Percentiles rank a stretch among this genome's conserved stretches.
phyloP scores from a whole-genome alignment of 2,797 vertebrate species.

The Otus scops region DNA sequence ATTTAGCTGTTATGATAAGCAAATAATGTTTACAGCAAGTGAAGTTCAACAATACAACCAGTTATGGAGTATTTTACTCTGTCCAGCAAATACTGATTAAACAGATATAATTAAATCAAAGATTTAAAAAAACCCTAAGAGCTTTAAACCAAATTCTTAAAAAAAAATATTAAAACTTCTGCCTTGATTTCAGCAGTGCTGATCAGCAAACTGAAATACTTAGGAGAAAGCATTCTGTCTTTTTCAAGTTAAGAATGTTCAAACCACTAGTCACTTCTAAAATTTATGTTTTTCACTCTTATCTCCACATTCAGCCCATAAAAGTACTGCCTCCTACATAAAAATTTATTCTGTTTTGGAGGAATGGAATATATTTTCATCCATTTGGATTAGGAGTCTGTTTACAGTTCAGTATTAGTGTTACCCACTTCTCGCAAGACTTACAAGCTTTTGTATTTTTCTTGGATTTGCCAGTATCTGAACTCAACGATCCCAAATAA shows the following conservation, averaged over 20 bases:
- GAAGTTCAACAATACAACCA: not conserved
- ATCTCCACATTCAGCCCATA: not conserved
- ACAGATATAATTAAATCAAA: not conserved
- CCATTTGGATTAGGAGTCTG: not conserved
- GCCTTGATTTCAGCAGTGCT: not conserved
- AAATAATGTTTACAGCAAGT: not conserved
- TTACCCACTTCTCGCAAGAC: not conserved
- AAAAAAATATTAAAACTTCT: not conserved
- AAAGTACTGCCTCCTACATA: not conserved
- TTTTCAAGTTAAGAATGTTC: not conserved
- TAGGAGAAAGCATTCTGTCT: not conserved
- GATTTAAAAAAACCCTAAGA: not conserved
- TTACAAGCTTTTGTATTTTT: not conserved
- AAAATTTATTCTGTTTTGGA: not conserved
- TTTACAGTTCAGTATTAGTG: not conserved
- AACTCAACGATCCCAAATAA: not conserved
- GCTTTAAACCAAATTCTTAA: not conserved
- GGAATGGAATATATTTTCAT: not conserved
- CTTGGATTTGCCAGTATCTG: conserved; percentile 7
- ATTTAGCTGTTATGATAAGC: not conserved
- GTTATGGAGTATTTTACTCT: not conserved
- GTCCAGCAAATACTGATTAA: not conserved
- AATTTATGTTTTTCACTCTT: not conserved
- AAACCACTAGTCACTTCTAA: not conserved
- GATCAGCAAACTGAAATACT: not conserved